Percentiles rank a stretch among this genome's conserved stretches.
These are phyloP conservation scores for Ramazzottius varieornatus DNA, from an alignment of 2,888 invertebrate species.

Conservation along the genomic window DNA sequence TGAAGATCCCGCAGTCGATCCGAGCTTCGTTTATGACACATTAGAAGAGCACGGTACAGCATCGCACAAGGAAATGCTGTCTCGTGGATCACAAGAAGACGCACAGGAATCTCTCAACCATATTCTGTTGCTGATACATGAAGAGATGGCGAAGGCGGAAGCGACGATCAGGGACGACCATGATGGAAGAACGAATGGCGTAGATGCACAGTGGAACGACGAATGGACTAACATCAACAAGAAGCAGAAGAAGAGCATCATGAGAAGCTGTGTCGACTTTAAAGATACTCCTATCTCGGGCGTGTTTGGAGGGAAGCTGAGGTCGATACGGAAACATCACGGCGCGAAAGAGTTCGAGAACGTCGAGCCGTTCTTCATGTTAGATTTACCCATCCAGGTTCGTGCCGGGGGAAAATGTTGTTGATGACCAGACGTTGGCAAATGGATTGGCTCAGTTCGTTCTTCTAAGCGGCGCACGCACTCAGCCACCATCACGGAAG, in stretches of 20 bases:
- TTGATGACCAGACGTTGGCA: no score
- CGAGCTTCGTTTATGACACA: background rate
- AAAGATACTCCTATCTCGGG: background rate
- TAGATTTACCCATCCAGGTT: background rate
- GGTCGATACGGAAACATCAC: background rate
- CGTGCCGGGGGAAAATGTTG: no score
- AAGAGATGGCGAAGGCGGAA: background rate
- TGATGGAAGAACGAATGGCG: background rate
- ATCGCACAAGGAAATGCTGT: background rate
- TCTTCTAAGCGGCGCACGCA: no score
- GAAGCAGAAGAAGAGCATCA: background rate
- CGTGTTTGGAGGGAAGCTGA: background rate
- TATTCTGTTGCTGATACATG: background rate
- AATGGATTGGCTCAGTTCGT: no score
- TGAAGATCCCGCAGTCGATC: background rate
- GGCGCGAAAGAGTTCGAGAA: background rate
- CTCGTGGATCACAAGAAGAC: background rate
- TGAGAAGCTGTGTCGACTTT: background rate
- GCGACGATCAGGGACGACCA: background rate
- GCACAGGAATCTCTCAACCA: constrained; percentile 3
- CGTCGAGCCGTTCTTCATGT: background rate
- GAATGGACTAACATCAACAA: background rate
- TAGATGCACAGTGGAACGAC: no score
- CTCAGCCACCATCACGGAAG: no score
- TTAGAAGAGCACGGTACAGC: background rate